Conservation (phyloP, 1,140 invertebrate genomes). For the Tribolium castaneum region DNA sequence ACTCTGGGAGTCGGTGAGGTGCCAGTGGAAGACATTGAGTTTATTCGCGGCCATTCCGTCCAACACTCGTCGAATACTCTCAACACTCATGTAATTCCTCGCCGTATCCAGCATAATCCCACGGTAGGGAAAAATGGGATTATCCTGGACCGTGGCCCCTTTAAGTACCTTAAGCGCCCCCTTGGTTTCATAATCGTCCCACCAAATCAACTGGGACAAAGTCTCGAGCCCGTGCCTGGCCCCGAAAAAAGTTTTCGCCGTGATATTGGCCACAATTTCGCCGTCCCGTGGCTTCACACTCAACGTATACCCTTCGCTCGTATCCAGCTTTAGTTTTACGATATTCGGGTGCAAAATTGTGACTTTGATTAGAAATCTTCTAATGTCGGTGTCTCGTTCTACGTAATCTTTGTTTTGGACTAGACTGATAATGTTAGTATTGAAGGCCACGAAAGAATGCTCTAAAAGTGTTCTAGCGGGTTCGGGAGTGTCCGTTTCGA, state of each 20-base stretch:
- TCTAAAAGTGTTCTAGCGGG: conserved; percentile 61
- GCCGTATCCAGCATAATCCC: conserved; percentile 83
- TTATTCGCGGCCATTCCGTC: conserved; percentile 83
- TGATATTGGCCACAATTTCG: conserved; percentile 71
- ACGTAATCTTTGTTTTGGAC: conserved; percentile 54
- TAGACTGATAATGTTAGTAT: conserved; percentile 65
- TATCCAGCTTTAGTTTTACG: conserved; percentile 72
- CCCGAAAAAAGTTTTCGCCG: conserved; percentile 78
- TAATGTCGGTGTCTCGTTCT: conserved; percentile 62
- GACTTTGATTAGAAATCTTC: conserved; percentile 67
- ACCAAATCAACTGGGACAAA: conserved; percentile 82
- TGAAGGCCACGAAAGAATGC: conserved; percentile 64
- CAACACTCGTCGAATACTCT: conserved; percentile 77
- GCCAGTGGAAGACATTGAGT: conserved; percentile 89
- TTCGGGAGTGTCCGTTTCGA: conserved; percentile 60
- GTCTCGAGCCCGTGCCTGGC: conserved; percentile 84
- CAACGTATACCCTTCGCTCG: conserved; percentile 81
- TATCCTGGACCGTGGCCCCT: conserved; percentile 69
- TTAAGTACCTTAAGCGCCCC: conserved; percentile 69
- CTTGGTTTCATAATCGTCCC: conserved; percentile 73
- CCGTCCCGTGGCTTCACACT: conserved; percentile 67
- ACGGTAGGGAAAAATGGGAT: conserved; percentile 72
- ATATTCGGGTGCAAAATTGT: conserved; percentile 64
- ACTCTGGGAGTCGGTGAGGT: conserved; percentile 85
- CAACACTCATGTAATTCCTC: conserved; percentile 78